A percentile compares a stretch with the other conserved stretches of the same genome.
Evolutionary conservation across 2,113 vertebrate genomes (phyloP).

Genomic region (Pycnonotus jocosus): DNA sequence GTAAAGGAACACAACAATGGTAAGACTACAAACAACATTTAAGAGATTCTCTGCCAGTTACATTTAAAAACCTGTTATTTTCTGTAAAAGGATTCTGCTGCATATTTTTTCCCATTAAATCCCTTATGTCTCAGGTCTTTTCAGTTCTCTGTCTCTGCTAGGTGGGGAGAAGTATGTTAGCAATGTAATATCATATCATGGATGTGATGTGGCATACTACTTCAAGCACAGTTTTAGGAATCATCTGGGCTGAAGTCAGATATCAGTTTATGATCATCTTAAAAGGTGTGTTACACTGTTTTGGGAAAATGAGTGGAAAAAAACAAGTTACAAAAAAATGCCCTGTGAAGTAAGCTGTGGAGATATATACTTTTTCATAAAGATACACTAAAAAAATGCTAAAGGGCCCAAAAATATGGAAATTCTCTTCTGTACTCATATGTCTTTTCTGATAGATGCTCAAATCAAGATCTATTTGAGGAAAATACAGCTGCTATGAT

Average conservation of each 20-base stretch:
- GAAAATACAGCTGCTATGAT: background rate
- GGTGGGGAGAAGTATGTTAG: background rate
- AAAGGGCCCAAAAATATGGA: background rate
- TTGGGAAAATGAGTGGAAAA: background rate
- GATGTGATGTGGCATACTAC: background rate
- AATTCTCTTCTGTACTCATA: background rate
- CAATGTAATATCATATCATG: background rate
- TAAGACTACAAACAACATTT: background rate
- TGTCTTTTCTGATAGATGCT: background rate
- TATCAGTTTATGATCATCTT: background rate
- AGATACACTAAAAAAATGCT: background rate
- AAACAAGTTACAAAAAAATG: background rate
- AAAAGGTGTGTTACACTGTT: background rate
- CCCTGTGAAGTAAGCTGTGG: background rate
- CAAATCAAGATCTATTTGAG: background rate
- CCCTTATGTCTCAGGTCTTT: background rate
- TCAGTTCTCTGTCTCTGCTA: background rate
- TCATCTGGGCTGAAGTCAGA: background rate
- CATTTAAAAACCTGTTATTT: background rate
- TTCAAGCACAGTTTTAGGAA: background rate
- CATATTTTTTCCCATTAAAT: background rate
- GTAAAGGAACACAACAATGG: background rate
- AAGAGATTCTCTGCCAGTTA: background rate
- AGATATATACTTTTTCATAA: background rate
- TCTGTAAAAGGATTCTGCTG: background rate